Evolutionary conservation across 2,113 vertebrate species (phyloP), one percentile per base, ranked within the genome.

Genomic region (Willisornis vidua): DNA sequence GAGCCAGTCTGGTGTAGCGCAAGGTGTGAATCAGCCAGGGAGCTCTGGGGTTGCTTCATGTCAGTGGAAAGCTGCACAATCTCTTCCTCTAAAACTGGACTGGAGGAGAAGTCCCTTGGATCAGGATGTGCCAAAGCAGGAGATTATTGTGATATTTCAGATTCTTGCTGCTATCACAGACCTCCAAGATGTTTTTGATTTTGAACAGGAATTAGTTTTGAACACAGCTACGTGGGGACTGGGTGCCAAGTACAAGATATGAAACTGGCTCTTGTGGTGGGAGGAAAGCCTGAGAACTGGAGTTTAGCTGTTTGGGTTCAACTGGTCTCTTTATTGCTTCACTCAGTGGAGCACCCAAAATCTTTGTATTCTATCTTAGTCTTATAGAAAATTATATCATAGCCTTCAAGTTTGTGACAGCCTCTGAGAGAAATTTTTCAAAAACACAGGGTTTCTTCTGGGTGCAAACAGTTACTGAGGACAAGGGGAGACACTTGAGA

Each of bases 391-490:
- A 73, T 49, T 33, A 4, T 28, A 12, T 58, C 5, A 2, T 39
- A 57, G 33, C 29, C n/a, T 63, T 85, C 46, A 57, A 37, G 41
- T 43, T 43, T 77, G 45, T 2, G 4, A 74, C 35, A 41, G 49
- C 1, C 0, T 65, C 31, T n/a, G 45, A 61, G n/a, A 48, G 26
- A 55, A 74, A 4, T 16, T 52, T 71, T 62, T 73, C 0, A 28
- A 39, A 88, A 68, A 61, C 29, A 55, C 0, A 1, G 39, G 12
- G 51, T 86, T 68, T 45, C 43, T 45, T 81, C 43, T 83, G 51
- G 15, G 12, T 39, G 29, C 29, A 63, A 2, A 46, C 48, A 68
- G 35, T 59, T 35, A 43, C 41, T 43, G 41, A 74, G 33, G 66
- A 24, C 65, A 51, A 67, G 3, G 48, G 20, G 37, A 68, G 17